phyloP scores from a whole-genome alignment of 2,888 invertebrate species.

The Lumbricus terrestris region DNA sequence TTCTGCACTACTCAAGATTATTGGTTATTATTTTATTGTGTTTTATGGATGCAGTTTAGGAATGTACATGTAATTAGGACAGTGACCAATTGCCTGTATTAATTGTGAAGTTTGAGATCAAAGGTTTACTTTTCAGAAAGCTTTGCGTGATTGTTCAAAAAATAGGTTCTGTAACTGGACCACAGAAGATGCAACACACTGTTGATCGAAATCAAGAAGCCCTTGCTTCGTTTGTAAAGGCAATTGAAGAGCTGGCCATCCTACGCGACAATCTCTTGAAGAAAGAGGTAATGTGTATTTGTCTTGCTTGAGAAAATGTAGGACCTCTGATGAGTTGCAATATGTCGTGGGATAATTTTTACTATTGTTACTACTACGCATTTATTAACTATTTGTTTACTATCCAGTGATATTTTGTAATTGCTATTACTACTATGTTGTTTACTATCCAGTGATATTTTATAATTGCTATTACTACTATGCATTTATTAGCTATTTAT shows the following conservation, averaged over 20 bases:
- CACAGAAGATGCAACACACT: slow-evolving; percentile 63
- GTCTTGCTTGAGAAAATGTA: background rate
- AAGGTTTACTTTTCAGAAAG: background rate
- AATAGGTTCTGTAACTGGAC: slow-evolving; percentile 54
- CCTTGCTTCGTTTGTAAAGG: slow-evolving; percentile 68
- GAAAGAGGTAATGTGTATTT: slow-evolving; percentile 41
- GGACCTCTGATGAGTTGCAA: background rate
- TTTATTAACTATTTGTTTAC: too few species aligned
- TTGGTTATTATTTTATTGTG: background rate
- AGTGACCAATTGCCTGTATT: background rate
- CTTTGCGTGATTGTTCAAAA: background rate
- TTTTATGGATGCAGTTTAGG: background rate
- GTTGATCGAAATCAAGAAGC: slow-evolving; percentile 69
- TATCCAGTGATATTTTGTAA: too few species aligned
- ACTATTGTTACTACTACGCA: background rate
- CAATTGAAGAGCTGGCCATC: slow-evolving; percentile 65
- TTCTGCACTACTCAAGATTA: too few species aligned
- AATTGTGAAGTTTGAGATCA: background rate
- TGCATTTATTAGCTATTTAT: too few species aligned
- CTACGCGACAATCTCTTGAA: slow-evolving; percentile 65
- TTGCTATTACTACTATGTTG: background rate
- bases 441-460: too few species aligned
- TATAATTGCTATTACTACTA: too few species aligned
- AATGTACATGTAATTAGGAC: background rate
- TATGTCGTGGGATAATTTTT: background rate